phyloP scores from a whole-genome alignment of 1,140 invertebrate species.

The Hydropsyche tenuis region DNA sequence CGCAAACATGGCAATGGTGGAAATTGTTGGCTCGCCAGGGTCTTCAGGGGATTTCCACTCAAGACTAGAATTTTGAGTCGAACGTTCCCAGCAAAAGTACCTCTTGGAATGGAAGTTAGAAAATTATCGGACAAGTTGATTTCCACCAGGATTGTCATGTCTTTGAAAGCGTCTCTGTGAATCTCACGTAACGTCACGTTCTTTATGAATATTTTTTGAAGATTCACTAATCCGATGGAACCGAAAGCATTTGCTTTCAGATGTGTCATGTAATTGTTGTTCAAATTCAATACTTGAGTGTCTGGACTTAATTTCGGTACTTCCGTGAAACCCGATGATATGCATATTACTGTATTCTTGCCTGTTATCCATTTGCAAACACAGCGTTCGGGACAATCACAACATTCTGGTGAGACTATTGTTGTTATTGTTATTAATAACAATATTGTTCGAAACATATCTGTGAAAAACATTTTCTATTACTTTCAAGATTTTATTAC shows the following conservation, averaged over 20 bases:
- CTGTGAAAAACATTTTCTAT: constrained; percentile 36
- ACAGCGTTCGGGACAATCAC: constrained; percentile 67
- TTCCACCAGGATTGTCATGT: constrained; percentile 80
- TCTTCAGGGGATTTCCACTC: constrained; percentile 72
- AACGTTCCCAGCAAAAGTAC: constrained; percentile 77
- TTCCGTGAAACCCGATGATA: constrained; percentile 64
- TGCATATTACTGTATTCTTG: constrained; percentile 70
- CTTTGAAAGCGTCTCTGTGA: constrained; percentile 76
- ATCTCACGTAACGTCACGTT: constrained; percentile 72
- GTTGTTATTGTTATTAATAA: constrained; percentile 16
- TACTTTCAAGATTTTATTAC: too few species aligned
- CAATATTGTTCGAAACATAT: constrained; percentile 33
- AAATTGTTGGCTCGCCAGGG: constrained; percentile 70
- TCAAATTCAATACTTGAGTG: constrained; percentile 70
- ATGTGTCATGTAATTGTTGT: constrained; percentile 64
- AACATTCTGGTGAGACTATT: constrained; percentile 60
- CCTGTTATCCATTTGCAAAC: constrained; percentile 71
- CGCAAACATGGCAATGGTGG: constrained; percentile 73
- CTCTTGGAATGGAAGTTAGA: constrained; percentile 68
- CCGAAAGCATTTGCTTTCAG: constrained; percentile 64
- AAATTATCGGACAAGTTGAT: constrained; percentile 81
- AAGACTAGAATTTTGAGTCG: constrained; percentile 71
- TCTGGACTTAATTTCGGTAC: constrained; percentile 66
- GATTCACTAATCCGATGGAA: constrained; percentile 72
- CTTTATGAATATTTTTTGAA: constrained; percentile 77